Evolutionary conservation across 2,113 vertebrate genomes (phyloP), one percentile per base, ranked within the genome.

Genomic region (Origma solitaria): DNA sequence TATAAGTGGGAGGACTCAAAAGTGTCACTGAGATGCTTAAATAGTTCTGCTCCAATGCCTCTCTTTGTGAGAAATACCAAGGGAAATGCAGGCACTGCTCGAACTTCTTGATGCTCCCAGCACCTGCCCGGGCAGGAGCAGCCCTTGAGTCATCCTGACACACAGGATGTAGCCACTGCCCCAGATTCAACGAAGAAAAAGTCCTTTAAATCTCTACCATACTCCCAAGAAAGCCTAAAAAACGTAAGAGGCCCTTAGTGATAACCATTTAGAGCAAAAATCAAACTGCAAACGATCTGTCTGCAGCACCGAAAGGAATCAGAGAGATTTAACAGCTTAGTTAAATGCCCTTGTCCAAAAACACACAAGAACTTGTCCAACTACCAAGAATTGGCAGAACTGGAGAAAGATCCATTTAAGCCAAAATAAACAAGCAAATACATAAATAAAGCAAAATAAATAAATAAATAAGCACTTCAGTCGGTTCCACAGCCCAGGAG

Each of bases 201-300:
- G 4, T 16, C 33, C 30, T 75, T 66, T 35, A 28, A 79, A 70
- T 15, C 30, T 57, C 62, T 21, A 19, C 21, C 27, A 19, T 21
- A 23, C 15, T 31, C 35, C 38, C 38, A 40, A 15, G 31, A 82
- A 73, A 82, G 45, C 31, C 24, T 23, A 71, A 45, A 0, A 3
- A 69, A 28, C 10, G 10, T 30, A 6, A 24, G 2, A 28, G 40
- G 25, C 9, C 25, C 33, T 49, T 14, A 25, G 31, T 10, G 50
- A 62, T 9, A 56, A 68, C 9, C 15, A 53, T 23, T 45, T 8
- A 18, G 0, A 73, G 42, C 30, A 50, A 72, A 69, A 72, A 70
- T 31, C 38, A 54, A 88, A 51, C 9, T 4, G 21, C 35, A 68
- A 40, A 35, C 0, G 0, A 38, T 50, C 25, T 33, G 4, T 56